Conservation (phyloP, 2,888 invertebrate species). For the Xestia c-nigrum region DNA sequence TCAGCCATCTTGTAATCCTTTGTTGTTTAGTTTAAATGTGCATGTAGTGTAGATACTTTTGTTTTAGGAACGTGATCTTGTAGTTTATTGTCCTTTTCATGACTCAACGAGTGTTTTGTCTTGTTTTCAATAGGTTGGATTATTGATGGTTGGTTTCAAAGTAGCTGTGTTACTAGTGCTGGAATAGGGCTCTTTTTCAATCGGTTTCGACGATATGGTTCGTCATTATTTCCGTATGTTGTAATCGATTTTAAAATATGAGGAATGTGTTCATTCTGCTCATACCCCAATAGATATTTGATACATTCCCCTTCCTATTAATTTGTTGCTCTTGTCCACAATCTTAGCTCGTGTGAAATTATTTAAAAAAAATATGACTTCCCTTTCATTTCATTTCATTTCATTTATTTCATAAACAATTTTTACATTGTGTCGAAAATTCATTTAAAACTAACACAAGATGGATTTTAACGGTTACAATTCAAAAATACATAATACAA, state of each 20-base stretch:
- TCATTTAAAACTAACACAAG: no score
- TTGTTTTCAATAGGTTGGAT: neutral
- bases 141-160: neutral
- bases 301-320: neutral
- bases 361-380: no score
- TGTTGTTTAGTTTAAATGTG: neutral
- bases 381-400: no score
- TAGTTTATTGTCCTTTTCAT: neutral
- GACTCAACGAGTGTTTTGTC: neutral
- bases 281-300: neutral
- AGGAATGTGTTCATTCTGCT: neutral
- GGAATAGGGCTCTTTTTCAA: no score
- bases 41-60: neutral
- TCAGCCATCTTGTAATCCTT: neutral
- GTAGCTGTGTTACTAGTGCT: neutral
- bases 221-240: neutral
- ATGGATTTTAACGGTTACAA: no score
- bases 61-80: constrained; percentile 2
- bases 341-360: no score
- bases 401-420: no score
- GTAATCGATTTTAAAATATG: neutral
- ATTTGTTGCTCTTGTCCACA: no score
- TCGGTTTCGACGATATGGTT: neutral
- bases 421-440: no score
- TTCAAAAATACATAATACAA: no score